These are phyloP conservation scores for Eudemis profundana DNA, from an alignment of 2,888 invertebrate species.

Conservation along the genomic window DNA sequence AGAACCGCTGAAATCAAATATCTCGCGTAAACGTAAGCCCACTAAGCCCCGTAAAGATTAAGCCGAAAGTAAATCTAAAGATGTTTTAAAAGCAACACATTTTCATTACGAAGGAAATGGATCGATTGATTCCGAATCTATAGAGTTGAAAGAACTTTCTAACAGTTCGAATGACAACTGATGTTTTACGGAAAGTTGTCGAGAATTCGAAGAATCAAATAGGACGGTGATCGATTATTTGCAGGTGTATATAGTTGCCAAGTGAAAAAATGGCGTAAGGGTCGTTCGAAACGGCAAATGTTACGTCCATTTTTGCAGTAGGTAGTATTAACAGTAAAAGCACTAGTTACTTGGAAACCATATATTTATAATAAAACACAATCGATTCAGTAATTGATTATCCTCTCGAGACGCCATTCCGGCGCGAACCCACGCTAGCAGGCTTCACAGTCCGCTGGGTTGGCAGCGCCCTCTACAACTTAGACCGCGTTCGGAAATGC, in stretches of 20 bases:
- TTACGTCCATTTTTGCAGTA: conserved; percentile 14
- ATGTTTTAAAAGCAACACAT: conserved; percentile 36
- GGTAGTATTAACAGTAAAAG: too few species aligned
- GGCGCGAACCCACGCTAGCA: too few species aligned
- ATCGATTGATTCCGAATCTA: conserved; percentile 40
- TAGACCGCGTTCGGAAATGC: too few species aligned
- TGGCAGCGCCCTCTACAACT: too few species aligned
- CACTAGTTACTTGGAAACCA: too few species aligned
- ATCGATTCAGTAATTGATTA: too few species aligned
- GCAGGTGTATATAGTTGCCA: conserved; percentile 38
- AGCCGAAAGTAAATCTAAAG: conserved; percentile 43
- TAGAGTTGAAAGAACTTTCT: conserved; percentile 43
- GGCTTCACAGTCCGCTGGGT: too few species aligned
- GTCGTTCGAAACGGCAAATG: background rate
- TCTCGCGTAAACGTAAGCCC: conserved; percentile 49
- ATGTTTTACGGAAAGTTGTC: conserved; percentile 41
- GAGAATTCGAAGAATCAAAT: conserved; percentile 45
- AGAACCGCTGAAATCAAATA: conserved; percentile 58
- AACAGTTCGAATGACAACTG: conserved; percentile 45
- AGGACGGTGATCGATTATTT: conserved; percentile 48
- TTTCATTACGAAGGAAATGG: conserved; percentile 27
- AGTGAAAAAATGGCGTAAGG: conserved; percentile 3
- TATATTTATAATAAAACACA: too few species aligned
- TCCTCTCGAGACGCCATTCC: too few species aligned
- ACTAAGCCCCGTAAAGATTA: conserved; percentile 47